Evolutionary conservation across 2,113 vertebrate species (phyloP).

Genomic region (Nycticryphes semicollaris): DNA sequence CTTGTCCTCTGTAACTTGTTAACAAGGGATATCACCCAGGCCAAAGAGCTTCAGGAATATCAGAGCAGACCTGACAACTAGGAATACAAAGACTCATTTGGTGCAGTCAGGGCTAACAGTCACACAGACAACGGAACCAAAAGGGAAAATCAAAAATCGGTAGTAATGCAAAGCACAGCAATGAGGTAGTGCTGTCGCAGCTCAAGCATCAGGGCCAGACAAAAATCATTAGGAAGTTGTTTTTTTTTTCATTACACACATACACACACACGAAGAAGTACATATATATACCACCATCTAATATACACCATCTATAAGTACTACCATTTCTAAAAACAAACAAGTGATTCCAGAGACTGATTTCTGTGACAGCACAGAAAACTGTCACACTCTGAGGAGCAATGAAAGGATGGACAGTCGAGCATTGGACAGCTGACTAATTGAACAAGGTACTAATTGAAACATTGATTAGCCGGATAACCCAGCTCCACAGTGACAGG

Average conservation of each 20-base stretch:
- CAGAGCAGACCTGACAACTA: neutral
- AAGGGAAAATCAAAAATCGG: neutral
- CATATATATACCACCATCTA: neutral
- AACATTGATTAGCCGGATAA: neutral
- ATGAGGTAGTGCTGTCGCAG: neutral
- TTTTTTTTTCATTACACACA: neutral
- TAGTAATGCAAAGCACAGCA: neutral
- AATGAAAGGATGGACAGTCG: neutral
- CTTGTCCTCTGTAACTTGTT: neutral
- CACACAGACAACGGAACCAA: rapidly evolving
- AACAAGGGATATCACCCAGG: neutral
- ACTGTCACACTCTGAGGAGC: neutral
- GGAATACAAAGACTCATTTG: neutral
- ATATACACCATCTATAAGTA: neutral
- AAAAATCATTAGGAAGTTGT: neutral
- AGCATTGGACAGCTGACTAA: neutral
- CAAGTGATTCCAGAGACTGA: neutral
- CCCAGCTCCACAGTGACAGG: neutral
- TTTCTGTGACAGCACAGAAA: neutral
- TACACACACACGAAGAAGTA: neutral
- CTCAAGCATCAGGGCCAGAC: neutral
- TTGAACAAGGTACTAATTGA: neutral
- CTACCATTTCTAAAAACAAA: neutral
- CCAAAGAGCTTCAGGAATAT: neutral
- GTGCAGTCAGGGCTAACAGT: neutral